Conservation (phyloP, 1,140 invertebrate species). For the Bombus haemorrhoidalis region DNA sequence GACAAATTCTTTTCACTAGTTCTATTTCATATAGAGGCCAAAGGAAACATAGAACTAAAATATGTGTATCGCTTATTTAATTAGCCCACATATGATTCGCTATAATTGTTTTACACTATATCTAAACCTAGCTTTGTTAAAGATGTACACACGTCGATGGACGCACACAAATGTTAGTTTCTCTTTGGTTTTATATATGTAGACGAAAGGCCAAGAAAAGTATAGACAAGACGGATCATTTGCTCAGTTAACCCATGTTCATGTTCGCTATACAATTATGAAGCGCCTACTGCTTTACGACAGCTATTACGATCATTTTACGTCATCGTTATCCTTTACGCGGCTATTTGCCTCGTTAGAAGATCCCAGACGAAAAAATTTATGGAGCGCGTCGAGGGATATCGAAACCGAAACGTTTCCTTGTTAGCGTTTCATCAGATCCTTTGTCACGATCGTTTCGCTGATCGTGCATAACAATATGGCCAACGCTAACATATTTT, state of each 20-base stretch:
- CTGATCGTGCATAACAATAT: neutral
- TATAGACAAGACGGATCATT: neutral
- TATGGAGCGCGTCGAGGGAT: neutral
- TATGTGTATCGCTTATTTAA: too few species aligned
- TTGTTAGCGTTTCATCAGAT: slow-evolving; percentile 10
- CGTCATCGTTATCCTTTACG: neutral
- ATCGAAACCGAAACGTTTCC: slow-evolving; percentile 1
- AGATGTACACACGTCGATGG: too few species aligned
- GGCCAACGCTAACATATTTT: neutral
- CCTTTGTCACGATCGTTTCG: neutral
- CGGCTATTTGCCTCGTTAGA: slow-evolving; percentile 17
- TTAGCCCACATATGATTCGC: too few species aligned
- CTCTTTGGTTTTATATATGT: too few species aligned
- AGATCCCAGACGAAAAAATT: slow-evolving; percentile 9
- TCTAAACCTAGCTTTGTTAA: too few species aligned
- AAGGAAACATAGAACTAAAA: too few species aligned
- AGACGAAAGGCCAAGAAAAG: neutral
- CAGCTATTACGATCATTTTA: slow-evolving; percentile 11
- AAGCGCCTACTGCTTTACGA: slow-evolving; percentile 13
- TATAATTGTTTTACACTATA: too few species aligned
- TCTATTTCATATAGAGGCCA: too few species aligned
- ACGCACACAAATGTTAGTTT: too few species aligned
- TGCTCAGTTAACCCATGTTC: neutral
- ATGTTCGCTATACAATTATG: neutral
- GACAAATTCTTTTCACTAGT: too few species aligned